phyloP scores from a whole-genome alignment of 2,113 vertebrate genomes.

The Pseudorasbora parva region DNA sequence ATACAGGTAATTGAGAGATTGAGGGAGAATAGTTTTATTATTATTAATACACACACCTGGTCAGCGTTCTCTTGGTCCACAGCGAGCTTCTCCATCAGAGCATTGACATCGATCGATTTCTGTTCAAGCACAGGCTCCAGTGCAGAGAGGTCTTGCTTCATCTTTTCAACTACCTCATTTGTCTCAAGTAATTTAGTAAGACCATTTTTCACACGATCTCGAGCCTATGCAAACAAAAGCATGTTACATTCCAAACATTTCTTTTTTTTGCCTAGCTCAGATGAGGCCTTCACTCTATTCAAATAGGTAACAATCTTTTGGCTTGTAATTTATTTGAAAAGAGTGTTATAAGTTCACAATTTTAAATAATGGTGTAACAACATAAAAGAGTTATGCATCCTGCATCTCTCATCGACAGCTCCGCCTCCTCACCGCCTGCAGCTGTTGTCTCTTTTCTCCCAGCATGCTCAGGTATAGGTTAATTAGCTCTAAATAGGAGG shows the following conservation, averaged over 20 bases:
- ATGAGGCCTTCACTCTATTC: not conserved
- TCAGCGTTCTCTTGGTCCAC: constrained; percentile 84
- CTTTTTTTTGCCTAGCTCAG: not conserved
- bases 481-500: constrained; percentile 88
- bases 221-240: constrained; percentile 71
- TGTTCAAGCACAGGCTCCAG: constrained; percentile 82
- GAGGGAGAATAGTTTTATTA: not conserved
- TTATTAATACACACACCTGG: constrained; percentile 67
- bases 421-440: constrained; percentile 72
- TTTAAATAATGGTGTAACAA: not conserved
- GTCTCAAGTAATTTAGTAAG: constrained; percentile 84
- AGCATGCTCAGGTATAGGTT: constrained; percentile 85
- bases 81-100: constrained; percentile 81
- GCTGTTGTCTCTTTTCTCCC: constrained; percentile 76
- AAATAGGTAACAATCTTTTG: not conserved
- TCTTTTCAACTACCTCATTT: constrained; percentile 82
- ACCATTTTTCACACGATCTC: constrained; percentile 84
- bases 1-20: not conserved
- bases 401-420: not conserved
- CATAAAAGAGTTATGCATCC: not conserved
- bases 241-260: constrained; percentile 14
- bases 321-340: not conserved
- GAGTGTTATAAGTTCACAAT: not conserved
- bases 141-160: constrained; percentile 85
- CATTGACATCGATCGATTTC: constrained; percentile 82